Percentiles rank a stretch among this genome's conserved stretches.
Conservation (phyloP, 2,113 vertebrate species). For the Pseudopodoces humilis region DNA sequence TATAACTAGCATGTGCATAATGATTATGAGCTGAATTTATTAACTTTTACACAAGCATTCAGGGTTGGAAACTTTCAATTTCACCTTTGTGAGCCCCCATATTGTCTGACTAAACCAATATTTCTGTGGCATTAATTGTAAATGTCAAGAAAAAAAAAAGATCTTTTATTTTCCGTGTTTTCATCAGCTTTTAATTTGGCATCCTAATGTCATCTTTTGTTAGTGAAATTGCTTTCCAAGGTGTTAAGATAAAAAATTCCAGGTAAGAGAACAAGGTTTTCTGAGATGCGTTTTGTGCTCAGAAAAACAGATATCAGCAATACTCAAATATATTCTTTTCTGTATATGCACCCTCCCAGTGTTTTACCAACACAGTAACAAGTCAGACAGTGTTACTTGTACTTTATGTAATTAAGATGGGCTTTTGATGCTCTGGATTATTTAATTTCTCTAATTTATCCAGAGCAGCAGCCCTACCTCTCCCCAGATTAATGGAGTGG, state of each 20-base stretch:
- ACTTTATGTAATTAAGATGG: background rate
- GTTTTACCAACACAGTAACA: background rate
- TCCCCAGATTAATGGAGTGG: background rate
- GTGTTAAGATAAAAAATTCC: background rate
- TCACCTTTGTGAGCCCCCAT: constrained; percentile 75
- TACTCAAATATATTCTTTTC: background rate
- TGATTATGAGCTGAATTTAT: constrained; percentile 79
- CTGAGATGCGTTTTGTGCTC: background rate
- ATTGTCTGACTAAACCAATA: constrained; percentile 77
- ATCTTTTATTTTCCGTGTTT: constrained; percentile 16
- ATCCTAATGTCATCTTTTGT: constrained; percentile 29
- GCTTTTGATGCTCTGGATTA: background rate
- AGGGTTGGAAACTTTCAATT: constrained; percentile 71
- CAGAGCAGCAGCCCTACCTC: background rate
- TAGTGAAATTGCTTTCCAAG: constrained; percentile 7
- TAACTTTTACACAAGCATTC: constrained; percentile 78
- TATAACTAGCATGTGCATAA: constrained; percentile 78
- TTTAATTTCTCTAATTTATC: background rate
- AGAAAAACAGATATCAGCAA: background rate
- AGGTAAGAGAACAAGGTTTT: background rate
- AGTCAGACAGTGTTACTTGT: background rate
- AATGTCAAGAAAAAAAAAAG: constrained; percentile 51
- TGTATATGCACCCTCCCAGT: accelerated
- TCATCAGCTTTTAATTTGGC: constrained; percentile 54
- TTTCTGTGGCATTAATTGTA: constrained; percentile 70